Evolutionary conservation across 2,797 vertebrate genomes (phyloP).

Genomic region (Eutrigla gurnardus): DNA sequence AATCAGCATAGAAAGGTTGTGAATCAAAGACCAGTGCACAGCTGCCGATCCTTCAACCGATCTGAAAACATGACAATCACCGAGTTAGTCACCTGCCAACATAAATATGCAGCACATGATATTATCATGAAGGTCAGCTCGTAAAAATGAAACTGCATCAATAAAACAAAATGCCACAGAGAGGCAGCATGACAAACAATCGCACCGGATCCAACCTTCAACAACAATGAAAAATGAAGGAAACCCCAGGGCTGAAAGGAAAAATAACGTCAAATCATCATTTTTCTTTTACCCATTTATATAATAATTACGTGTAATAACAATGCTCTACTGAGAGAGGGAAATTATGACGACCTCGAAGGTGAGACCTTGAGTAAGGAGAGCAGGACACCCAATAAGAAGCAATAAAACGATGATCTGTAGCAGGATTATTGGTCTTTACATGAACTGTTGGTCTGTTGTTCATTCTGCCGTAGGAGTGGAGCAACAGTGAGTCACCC

Average conservation of each 20-base stretch:
- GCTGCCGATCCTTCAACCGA: slow-evolving; percentile 10
- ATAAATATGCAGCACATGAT: slow-evolving; percentile 39
- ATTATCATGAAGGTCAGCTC: slow-evolving; percentile 58
- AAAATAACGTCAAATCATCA: slow-evolving; percentile 37
- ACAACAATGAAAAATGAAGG: slow-evolving; percentile 30
- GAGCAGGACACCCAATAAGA: neutral
- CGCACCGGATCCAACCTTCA: slow-evolving; percentile 27
- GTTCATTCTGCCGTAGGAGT: neutral
- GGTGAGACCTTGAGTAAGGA: slow-evolving; percentile 21
- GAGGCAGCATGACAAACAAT: slow-evolving; percentile 44
- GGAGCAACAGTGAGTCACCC: slow-evolving; percentile 15
- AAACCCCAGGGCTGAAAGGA: slow-evolving; percentile 8
- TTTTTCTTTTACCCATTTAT: slow-evolving; percentile 24
- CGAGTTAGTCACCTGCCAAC: slow-evolving; percentile 28
- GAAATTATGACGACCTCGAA: slow-evolving; percentile 4
- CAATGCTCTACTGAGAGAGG: slow-evolving; percentile 5
- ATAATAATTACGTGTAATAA: slow-evolving; percentile 17
- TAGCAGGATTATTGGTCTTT: neutral
- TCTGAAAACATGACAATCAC: slow-evolving; percentile 35
- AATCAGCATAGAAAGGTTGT: slow-evolving; percentile 1
- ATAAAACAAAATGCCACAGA: slow-evolving; percentile 62
- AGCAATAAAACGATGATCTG: slow-evolving; percentile 4
- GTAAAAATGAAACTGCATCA: slow-evolving; percentile 57
- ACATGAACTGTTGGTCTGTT: neutral
- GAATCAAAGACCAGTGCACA: slow-evolving; percentile 11